Percentiles rank a stretch among this genome's conserved stretches.
Evolutionary conservation across 2,113 vertebrate species (phyloP).

Genomic region (Arvicanthis niloticus): DNA sequence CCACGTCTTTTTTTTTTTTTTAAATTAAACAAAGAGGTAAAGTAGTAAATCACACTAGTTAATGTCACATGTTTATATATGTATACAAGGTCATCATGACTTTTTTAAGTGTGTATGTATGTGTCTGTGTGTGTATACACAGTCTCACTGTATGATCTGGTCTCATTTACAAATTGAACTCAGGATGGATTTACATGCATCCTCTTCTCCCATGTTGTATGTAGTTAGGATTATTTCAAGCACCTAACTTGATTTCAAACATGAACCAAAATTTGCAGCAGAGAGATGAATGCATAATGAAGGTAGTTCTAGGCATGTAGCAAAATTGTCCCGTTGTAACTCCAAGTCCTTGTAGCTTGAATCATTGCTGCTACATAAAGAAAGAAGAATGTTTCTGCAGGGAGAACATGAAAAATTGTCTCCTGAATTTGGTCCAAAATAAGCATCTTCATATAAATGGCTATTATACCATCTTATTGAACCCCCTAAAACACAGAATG

Average conservation of each 20-base stretch:
- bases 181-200: fast-evolving
- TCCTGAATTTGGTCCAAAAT: background rate
- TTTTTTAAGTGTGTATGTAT: background rate
- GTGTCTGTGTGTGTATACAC: background rate
- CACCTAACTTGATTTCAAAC: background rate
- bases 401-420: background rate
- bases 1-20: background rate
- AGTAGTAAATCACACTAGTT: background rate
- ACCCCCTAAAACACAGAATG: background rate
- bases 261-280: background rate
- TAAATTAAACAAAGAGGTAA: background rate
- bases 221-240: background rate
- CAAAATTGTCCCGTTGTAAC: background rate
- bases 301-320: background rate
- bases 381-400: background rate
- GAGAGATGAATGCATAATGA: background rate
- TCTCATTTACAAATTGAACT: background rate
- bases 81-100: background rate
- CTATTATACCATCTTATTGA: background rate
- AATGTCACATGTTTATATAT: background rate
- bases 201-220: background rate
- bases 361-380: background rate
- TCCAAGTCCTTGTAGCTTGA: background rate
- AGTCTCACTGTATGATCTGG: fast-evolving
- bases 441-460: background rate